phyloP scores from a whole-genome alignment of 2,888 invertebrate species.

The Drosophila pseudotakahashii region DNA sequence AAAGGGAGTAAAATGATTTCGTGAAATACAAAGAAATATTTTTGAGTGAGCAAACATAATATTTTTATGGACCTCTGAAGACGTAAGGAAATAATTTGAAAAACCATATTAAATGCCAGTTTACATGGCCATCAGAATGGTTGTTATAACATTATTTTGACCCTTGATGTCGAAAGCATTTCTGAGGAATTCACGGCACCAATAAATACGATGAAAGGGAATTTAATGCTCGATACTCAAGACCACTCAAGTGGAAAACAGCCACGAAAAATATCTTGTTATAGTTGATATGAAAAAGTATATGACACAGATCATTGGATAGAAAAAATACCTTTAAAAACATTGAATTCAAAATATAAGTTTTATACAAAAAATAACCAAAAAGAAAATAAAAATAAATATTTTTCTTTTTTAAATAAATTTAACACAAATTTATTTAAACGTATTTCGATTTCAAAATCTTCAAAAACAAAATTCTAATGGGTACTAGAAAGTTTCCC shows the following conservation, averaged over 20 bases:
- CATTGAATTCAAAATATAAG: too few relatives aligned
- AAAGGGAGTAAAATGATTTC: background rate
- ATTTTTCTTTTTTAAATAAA: too few relatives aligned
- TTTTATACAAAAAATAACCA: too few relatives aligned
- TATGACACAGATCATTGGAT: background rate
- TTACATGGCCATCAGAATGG: conserved; percentile 5
- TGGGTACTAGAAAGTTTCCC: background rate
- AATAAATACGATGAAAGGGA: background rate
- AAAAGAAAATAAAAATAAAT: too few relatives aligned
- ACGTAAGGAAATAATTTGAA: conserved; percentile 30
- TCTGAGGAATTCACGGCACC: background rate
- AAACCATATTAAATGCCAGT: conserved; percentile 36
- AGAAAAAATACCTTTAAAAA: background rate
- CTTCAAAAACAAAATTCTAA: background rate
- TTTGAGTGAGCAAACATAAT: background rate
- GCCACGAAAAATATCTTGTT: background rate
- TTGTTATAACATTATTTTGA: too few relatives aligned
- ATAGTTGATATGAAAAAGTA: too few relatives aligned
- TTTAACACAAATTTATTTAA: too few relatives aligned
- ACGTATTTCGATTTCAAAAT: too few relatives aligned
- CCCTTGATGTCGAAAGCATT: background rate
- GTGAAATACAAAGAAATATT: background rate
- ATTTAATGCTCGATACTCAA: background rate
- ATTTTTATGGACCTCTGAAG: too few relatives aligned
- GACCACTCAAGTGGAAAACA: conserved; percentile 1